A percentile compares a stretch with the other conserved stretches of the same genome.
Conservation (phyloP, 2,113 vertebrate species). For the Pseudolaguvia tuberculata region DNA sequence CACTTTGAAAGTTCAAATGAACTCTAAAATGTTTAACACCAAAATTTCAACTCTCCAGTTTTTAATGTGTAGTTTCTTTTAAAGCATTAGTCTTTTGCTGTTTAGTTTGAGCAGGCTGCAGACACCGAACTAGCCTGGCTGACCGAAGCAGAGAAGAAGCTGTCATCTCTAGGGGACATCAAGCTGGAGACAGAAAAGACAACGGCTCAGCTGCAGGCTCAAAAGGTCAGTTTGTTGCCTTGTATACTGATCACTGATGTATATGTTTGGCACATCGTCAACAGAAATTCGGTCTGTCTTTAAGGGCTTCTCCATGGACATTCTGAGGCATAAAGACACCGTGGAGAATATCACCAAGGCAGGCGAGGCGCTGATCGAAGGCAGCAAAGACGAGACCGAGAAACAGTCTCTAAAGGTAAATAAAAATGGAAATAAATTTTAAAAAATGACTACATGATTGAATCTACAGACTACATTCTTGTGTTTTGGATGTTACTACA, state of each 20-base stretch:
- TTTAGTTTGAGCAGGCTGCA: slow-evolving; percentile 90
- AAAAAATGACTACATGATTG: background rate
- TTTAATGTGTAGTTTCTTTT: background rate
- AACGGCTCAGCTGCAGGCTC: slow-evolving; percentile 85
- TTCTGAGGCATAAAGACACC: slow-evolving; percentile 91
- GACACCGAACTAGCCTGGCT: slow-evolving; percentile 86
- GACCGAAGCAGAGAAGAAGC: slow-evolving; percentile 80
- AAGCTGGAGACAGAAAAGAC: slow-evolving; percentile 93
- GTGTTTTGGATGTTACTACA: background rate
- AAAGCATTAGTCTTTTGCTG: slow-evolving; percentile 33
- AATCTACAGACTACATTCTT: background rate
- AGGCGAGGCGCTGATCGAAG: slow-evolving; percentile 80
- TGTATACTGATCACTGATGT: background rate
- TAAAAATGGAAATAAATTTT: background rate
- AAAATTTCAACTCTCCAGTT: no score
- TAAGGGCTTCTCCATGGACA: slow-evolving; percentile 93
- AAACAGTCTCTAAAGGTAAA: slow-evolving; percentile 79
- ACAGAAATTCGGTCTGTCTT: background rate
- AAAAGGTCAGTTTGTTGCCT: slow-evolving; percentile 79
- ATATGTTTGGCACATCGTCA: background rate
- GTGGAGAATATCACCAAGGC: slow-evolving; percentile 89
- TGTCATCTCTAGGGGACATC: slow-evolving; percentile 83
- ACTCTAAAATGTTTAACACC: no score
- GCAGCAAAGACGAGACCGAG: slow-evolving; percentile 80
- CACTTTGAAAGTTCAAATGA: no score